These are phyloP conservation scores for Trisateles emortualis DNA, from an alignment of 2,888 invertebrate genomes.

Conservation along the genomic window DNA sequence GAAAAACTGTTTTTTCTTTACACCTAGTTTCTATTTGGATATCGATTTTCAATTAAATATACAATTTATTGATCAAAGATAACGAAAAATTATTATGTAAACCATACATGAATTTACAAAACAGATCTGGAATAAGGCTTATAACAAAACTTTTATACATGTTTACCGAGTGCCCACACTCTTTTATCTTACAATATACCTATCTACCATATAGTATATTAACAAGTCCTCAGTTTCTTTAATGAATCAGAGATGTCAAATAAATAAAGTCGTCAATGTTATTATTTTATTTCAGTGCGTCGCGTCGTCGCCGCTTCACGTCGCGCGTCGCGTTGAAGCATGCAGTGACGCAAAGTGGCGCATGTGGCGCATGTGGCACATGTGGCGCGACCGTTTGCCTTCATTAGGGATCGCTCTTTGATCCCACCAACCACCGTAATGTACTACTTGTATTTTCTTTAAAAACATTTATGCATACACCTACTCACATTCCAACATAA, in stretches of 20 bases:
- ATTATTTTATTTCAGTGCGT: constrained; percentile 13
- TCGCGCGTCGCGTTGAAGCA: constrained; percentile 6
- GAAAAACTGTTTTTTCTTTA: too few species aligned
- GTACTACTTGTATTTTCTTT: constrained; percentile 54
- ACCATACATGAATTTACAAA: too few species aligned
- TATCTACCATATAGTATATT: too few species aligned
- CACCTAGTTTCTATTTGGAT: too few species aligned
- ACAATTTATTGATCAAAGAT: too few species aligned
- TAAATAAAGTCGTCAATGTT: constrained; percentile 21
- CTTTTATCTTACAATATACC: too few species aligned
- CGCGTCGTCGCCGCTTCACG: constrained; percentile 1
- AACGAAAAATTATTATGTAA: too few species aligned
- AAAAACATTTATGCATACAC: constrained; percentile 28
- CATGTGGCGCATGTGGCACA: background rate
- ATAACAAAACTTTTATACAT: too few species aligned
- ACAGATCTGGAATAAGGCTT: too few species aligned
- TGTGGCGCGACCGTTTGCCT: constrained; percentile 24
- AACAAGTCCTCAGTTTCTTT: constrained; percentile 8
- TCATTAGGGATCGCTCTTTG: constrained; percentile 58
- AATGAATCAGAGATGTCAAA: constrained; percentile 24
- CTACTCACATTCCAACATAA: too few species aligned
- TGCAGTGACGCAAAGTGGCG: background rate
- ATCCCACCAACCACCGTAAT: constrained; percentile 42
- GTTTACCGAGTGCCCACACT: too few species aligned
- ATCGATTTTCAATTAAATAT: too few species aligned